Evolutionary conservation across 2,888 invertebrate genomes (phyloP).

Genomic region (Cetonia aurata): DNA sequence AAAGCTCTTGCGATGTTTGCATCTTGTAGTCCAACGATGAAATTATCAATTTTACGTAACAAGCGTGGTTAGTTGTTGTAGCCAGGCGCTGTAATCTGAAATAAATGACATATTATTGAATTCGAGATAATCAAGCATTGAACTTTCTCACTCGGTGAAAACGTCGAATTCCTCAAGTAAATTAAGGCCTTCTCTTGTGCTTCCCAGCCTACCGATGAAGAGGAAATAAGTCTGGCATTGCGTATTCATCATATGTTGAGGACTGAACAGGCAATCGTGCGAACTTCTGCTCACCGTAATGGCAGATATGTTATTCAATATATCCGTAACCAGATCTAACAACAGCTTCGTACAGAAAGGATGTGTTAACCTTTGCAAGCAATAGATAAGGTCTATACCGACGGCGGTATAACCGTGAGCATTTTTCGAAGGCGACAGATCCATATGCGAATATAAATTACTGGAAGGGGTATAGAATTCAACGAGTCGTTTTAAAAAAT

Average conservation of each 20-base stretch:
- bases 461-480: constrained; percentile 90
- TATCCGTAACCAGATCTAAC: constrained; percentile 84
- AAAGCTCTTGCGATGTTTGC: constrained; percentile 73
- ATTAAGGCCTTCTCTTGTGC: constrained; percentile 75
- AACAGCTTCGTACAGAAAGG: constrained; percentile 79
- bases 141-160: constrained; percentile 76
- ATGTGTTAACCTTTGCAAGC: constrained; percentile 72
- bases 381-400: constrained; percentile 81
- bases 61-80: constrained; percentile 86
- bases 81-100: constrained; percentile 84
- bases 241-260: constrained; percentile 88
- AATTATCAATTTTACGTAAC: constrained; percentile 93
- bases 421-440: constrained; percentile 73
- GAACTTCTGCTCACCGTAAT: constrained; percentile 81
- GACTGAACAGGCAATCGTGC: constrained; percentile 90
- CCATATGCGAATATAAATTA: constrained; percentile 88
- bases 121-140: too few relatives aligned
- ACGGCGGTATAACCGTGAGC: constrained; percentile 76
- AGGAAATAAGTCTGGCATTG: constrained; percentile 96
- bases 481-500: constrained; percentile 82
- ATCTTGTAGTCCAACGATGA: constrained; percentile 80
- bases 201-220: constrained; percentile 89
- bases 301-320: constrained; percentile 80
- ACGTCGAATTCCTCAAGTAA: too few relatives aligned
- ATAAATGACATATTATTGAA: constrained; percentile 42